A percentile compares a stretch with the other conserved stretches of the same genome.
Conservation (phyloP, 1,140 invertebrate species). For the Dreissena polymorpha region DNA sequence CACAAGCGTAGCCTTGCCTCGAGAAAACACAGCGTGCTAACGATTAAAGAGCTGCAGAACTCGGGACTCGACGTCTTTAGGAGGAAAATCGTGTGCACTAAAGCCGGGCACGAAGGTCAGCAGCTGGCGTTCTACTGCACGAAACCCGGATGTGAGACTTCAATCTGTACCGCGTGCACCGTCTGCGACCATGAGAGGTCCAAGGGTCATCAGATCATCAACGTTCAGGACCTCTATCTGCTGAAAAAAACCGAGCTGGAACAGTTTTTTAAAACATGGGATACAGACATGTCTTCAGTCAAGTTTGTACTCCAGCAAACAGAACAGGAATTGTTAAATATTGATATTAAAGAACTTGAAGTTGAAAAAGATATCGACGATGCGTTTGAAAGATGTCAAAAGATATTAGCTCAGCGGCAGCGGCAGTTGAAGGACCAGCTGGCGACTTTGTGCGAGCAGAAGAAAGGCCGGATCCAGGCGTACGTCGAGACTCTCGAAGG, state of each 20-base stretch:
- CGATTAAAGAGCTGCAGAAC: constrained; percentile 54
- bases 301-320: constrained; percentile 59
- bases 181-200: constrained; percentile 59
- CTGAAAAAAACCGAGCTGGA: constrained; percentile 56
- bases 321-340: constrained; percentile 62
- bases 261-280: constrained; percentile 51
- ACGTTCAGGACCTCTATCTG: constrained; percentile 53
- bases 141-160: constrained; percentile 55
- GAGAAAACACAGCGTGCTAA: constrained; percentile 51
- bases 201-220: constrained; percentile 59
- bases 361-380: constrained; percentile 64
- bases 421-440: constrained; percentile 48
- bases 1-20: constrained; percentile 62
- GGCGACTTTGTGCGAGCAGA: constrained; percentile 49
- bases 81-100: constrained; percentile 56
- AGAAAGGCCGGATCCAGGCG: constrained; percentile 46
- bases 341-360: constrained; percentile 64
- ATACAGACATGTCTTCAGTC: constrained; percentile 53
- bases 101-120: constrained; percentile 60
- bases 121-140: constrained; percentile 59
- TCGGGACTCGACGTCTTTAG: constrained; percentile 58
- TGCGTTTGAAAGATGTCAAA: constrained; percentile 49
- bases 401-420: constrained; percentile 51
- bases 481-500: constrained; percentile 51
- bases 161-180: constrained; percentile 60